Percentiles rank a stretch among this genome's conserved stretches.
Evolutionary conservation across 2,797 vertebrate species (phyloP).

Genomic region (Selene dorsalis): DNA sequence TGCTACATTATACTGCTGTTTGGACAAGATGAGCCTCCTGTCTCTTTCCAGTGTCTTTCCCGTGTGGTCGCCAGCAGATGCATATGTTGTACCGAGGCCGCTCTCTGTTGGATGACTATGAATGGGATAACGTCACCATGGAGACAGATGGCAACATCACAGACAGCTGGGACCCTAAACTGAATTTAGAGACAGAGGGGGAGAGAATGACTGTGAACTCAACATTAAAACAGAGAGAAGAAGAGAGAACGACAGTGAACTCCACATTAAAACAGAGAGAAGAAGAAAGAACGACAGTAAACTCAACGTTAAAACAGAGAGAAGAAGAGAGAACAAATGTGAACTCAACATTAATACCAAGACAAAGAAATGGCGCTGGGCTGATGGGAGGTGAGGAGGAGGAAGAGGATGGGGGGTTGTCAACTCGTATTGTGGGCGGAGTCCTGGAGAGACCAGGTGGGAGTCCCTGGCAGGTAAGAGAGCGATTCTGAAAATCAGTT

Average conservation of each 20-base stretch:
- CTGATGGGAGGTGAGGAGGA: background rate
- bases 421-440: constrained; percentile 79
- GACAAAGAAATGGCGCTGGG: constrained; percentile 10
- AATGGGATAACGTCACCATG: constrained; percentile 2
- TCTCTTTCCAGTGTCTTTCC: constrained; percentile 68
- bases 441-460: constrained; percentile 77
- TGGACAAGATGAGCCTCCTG: background rate
- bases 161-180: background rate
- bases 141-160: constrained; percentile 35
- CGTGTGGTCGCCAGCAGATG: constrained; percentile 77
- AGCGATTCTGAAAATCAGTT: background rate
- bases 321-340: background rate
- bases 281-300: no score
- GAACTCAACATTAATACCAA: background rate
- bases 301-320: no score
- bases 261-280: no score
- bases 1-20: background rate
- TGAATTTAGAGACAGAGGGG: background rate
- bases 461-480: constrained; percentile 85
- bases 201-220: background rate
- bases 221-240: no score
- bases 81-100: constrained; percentile 5
- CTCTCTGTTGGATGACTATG: constrained; percentile 47
- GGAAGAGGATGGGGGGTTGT: accelerated
- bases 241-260: no score